phyloP scores from a whole-genome alignment of 2,888 invertebrate species.

The Euzophera pinguis region DNA sequence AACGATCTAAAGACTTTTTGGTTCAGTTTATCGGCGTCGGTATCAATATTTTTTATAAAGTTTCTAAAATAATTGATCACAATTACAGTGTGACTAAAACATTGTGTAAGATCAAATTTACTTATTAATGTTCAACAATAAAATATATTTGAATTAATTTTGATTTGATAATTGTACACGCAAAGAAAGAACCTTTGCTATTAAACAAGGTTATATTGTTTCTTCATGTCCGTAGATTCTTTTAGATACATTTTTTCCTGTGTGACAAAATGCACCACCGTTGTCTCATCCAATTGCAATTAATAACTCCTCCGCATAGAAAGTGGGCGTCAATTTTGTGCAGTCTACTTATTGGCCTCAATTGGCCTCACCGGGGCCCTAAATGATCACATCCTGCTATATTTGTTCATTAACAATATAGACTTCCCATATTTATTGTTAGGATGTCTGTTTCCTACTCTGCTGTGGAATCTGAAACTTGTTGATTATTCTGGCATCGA shows the following conservation, averaged over 20 bases:
- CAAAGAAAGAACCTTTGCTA: no score
- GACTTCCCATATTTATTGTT: neutral
- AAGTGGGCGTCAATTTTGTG: slow-evolving; percentile 23
- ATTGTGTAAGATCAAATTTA: no score
- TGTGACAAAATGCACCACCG: neutral
- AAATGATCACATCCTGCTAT: slow-evolving; percentile 44
- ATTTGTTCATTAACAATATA: slow-evolving; percentile 4
- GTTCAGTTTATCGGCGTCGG: no score
- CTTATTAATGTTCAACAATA: no score
- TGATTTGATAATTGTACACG: no score
- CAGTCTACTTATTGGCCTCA: slow-evolving; percentile 35
- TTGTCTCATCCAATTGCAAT: slow-evolving; percentile 7
- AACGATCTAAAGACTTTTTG: no score
- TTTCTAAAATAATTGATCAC: no score
- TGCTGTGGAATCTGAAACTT: neutral
- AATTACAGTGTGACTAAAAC: no score
- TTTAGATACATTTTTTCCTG: neutral
- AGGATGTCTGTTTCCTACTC: neutral
- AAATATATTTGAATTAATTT: no score
- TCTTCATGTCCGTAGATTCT: no score
- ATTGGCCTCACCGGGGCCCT: slow-evolving; percentile 35
- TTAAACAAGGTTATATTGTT: no score
- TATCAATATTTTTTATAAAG: no score
- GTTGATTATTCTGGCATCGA: neutral
- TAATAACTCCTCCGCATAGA: slow-evolving; percentile 10